A percentile compares a stretch with the other conserved stretches of the same genome.
These are phyloP conservation scores for Troglohyphantes excavatus DNA, from an alignment of 2,888 invertebrate species.

Conservation along the genomic window DNA sequence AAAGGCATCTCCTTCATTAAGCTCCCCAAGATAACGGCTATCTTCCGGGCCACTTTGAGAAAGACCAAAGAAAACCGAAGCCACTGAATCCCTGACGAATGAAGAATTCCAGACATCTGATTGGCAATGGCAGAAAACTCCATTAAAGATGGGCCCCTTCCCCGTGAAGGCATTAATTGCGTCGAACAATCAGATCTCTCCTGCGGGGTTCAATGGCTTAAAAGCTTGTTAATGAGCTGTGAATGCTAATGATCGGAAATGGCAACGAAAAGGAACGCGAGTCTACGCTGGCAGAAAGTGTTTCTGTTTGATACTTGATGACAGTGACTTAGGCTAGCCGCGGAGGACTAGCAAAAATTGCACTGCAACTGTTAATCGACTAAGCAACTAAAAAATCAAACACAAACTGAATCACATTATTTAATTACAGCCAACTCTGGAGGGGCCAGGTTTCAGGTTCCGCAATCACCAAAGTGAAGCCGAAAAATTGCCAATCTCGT, in stretches of 20 bases:
- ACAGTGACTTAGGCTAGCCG: too few relatives aligned
- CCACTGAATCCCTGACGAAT: constrained; percentile 11
- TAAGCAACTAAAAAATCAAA: too few relatives aligned
- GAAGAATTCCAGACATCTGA: constrained; percentile 6
- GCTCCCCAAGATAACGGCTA: constrained; percentile 9
- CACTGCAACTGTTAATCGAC: too few relatives aligned
- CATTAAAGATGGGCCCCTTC: constrained; percentile 49
- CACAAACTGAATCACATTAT: too few relatives aligned
- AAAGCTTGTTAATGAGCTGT: constrained; percentile 42
- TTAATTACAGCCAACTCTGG: too few relatives aligned
- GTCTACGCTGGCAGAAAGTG: neutral
- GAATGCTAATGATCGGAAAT: constrained; percentile 24
- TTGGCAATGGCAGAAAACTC: constrained; percentile 31
- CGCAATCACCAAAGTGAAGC: too few relatives aligned
- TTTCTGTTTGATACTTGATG: neutral
- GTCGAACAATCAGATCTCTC: constrained; percentile 5
- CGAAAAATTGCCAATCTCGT: too few relatives aligned
- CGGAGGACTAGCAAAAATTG: too few relatives aligned
- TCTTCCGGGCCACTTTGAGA: neutral
- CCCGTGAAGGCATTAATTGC: constrained; percentile 36
- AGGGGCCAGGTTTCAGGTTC: too few relatives aligned
- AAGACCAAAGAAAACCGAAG: constrained; percentile 6
- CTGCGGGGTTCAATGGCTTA: neutral
- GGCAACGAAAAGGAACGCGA: neutral
- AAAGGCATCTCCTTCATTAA: constrained; percentile 6